Evolutionary conservation across 2,888 invertebrate species (phyloP).

Genomic region (Cordilura impudica): DNA sequence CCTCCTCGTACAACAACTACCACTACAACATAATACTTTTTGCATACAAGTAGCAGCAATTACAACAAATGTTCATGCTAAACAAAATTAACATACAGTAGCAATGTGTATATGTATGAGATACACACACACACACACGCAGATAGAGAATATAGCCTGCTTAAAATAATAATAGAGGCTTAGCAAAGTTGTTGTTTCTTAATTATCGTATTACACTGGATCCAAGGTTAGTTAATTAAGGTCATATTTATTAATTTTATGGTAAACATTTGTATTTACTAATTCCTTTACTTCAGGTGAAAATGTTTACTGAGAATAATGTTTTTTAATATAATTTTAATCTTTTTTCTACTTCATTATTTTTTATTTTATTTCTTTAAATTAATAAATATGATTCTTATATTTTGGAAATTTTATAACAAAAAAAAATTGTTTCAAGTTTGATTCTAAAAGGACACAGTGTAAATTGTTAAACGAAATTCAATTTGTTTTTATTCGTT

Average conservation of each 20-base stretch:
- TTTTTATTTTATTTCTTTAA: too few relatives aligned
- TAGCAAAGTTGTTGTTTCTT: slow-evolving; percentile 8
- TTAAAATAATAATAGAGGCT: slow-evolving; percentile 14
- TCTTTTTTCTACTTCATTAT: too few relatives aligned
- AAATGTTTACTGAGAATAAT: too few relatives aligned
- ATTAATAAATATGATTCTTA: too few relatives aligned
- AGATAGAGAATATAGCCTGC: neutral
- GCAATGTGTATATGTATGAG: neutral
- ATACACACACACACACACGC: neutral
- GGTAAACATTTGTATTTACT: neutral
- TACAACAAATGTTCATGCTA: neutral
- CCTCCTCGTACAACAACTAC: slow-evolving; percentile 1
- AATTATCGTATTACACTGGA: slow-evolving; percentile 12
- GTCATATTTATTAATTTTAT: neutral
- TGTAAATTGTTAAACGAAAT: slow-evolving; percentile 5
- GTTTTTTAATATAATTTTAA: too few relatives aligned
- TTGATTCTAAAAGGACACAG: neutral
- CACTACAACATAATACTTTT: neutral
- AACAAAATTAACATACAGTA: neutral
- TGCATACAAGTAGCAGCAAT: neutral
- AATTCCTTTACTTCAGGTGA: too few relatives aligned
- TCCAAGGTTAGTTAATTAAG: neutral
- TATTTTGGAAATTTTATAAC: too few relatives aligned
- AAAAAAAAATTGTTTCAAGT: too few relatives aligned
- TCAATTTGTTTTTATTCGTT: slow-evolving; percentile 14